phyloP scores from a whole-genome alignment of 1,140 invertebrate species.

The Drosophila leontia region DNA sequence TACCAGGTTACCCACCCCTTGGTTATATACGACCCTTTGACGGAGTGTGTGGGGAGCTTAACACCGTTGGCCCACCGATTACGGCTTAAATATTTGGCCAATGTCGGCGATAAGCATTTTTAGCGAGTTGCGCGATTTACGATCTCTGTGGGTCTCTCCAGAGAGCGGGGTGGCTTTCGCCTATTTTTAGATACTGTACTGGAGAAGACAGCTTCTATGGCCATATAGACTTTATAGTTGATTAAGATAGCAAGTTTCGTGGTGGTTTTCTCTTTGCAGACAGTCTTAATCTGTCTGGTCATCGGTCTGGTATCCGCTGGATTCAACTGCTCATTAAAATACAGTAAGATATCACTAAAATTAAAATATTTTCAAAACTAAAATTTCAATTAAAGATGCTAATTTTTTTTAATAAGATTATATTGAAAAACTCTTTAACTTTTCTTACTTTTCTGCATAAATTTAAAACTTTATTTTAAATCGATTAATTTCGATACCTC shows the following conservation, averaged over 20 bases:
- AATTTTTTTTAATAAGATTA: background rate
- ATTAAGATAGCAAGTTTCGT: conserved; percentile 13
- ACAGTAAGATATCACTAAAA: background rate
- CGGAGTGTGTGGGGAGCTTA: conserved; percentile 30
- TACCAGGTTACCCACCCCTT: background rate
- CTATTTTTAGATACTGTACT: conserved; percentile 17
- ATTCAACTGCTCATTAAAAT: background rate
- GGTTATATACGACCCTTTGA: conserved; percentile 19
- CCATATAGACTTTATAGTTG: conserved; percentile 3
- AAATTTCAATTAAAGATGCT: too few species aligned
- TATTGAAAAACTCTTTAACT: too few species aligned
- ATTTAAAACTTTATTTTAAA: too few species aligned
- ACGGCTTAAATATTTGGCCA: conserved; percentile 43
- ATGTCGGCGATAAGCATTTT: conserved; percentile 32
- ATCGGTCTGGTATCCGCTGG: conserved; percentile 7
- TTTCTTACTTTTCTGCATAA: background rate
- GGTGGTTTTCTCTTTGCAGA: conserved; percentile 2
- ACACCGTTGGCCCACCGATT: conserved; percentile 26
- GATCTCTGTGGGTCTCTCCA: background rate
- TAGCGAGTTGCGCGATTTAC: conserved; percentile 13
- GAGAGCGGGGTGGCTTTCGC: background rate
- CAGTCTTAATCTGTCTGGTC: background rate
- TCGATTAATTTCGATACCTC: too few species aligned
- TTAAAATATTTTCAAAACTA: background rate
- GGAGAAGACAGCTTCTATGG: background rate